Evolutionary conservation across 2,113 vertebrate species (phyloP), one percentile per base, ranked within the genome.

Genomic region (Cebidichthys violaceus): DNA sequence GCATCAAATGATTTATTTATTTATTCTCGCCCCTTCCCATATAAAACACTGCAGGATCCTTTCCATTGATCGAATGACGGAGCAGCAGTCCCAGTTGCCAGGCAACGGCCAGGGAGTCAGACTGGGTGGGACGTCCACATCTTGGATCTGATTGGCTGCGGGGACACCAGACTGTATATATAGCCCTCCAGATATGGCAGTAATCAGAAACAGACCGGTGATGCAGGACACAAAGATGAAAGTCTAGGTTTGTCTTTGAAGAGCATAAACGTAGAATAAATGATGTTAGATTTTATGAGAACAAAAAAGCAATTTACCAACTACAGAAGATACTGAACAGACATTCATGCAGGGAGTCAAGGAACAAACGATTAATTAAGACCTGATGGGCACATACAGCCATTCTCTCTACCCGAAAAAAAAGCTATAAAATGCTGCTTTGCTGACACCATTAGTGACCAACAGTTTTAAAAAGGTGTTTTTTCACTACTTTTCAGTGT

Each of bases 31-130:
- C 39, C 76, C 70, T 41, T 68, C 33, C 47, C n/a, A 1, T 71
- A 47, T 77, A 75, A 74, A 74, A 31, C 70, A 74, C 80, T 89
- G 83, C 89, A 89, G 85, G 77, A 85, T 60, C 55, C 55, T 47
- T 77, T 71, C 27, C 69, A 62, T 9, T 37, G 62, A 77, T 75
- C 86, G 85, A 92, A 88, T 88, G 84, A 86, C 70, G 14, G 75
- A 82, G 82, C 81, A 88, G 86, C 81, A 27, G 75, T 75, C 45
- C 18, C 79, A 86, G 93, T 94, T 93, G 87, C 93, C 86, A 88
- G 73, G 94, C 92, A 93, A 94, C 93, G 1, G 62, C 47, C 18
- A 37, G 31, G 64, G 81, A 89, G 76, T 78, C 70, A 75, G 60
- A 65, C 57, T 27, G 41, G 74, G 69, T 71, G 75, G 76, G 65